Evolutionary conservation across 2,113 vertebrate genomes (phyloP).

Genomic region (Loxodonta africana): DNA sequence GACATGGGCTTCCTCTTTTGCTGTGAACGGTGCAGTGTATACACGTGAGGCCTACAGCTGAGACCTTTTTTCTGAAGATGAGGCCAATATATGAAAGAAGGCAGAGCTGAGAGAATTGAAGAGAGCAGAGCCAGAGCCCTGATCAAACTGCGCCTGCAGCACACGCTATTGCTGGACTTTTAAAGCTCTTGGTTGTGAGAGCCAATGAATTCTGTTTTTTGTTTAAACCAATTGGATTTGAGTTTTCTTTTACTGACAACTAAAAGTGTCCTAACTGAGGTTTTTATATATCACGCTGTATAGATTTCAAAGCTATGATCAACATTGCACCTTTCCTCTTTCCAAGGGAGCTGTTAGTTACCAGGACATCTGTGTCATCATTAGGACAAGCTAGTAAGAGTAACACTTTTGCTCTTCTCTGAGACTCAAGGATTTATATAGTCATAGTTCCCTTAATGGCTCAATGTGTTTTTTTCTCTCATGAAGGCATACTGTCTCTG

Average conservation of each 20-base stretch:
- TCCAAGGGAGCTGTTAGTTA: not conserved
- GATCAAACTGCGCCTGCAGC: not conserved
- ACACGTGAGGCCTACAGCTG: not conserved
- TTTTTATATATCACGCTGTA: not conserved
- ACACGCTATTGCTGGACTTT: not conserved
- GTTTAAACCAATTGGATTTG: not conserved
- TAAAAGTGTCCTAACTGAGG: constrained; percentile 15
- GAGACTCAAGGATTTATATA: not conserved
- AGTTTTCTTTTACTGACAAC: not conserved
- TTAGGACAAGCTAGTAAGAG: not conserved
- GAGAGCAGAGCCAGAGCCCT: not conserved
- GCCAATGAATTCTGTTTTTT: not conserved
- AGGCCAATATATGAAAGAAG: not conserved
- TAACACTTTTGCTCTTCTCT: not conserved
- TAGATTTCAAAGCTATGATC: not conserved
- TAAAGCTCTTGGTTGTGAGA: not conserved
- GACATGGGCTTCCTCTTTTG: not conserved
- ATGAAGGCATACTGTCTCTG: not conserved
- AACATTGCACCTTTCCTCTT: not conserved
- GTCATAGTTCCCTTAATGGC: not conserved
- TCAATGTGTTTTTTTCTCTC: not conserved
- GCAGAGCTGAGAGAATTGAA: not conserved
- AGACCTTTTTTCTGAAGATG: not conserved
- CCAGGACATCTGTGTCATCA: not conserved
- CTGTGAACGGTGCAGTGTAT: not conserved